Evolutionary conservation across 2,113 vertebrate species (phyloP).

Genomic region (Eleginops maclovinus): DNA sequence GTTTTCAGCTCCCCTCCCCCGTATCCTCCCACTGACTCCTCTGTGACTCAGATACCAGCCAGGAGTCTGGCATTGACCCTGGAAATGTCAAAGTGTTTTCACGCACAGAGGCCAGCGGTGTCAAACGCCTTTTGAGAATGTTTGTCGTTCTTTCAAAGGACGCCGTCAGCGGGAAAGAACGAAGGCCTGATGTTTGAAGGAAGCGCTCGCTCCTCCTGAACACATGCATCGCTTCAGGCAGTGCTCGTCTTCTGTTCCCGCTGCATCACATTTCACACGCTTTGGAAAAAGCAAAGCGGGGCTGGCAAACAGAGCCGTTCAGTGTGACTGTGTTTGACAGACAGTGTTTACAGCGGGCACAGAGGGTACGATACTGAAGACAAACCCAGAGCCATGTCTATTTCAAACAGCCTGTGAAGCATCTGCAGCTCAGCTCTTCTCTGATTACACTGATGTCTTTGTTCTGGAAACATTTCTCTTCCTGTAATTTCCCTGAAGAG

Average conservation of each 20-base stretch:
- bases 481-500: conserved; percentile 39
- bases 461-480: conserved; percentile 18
- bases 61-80: conserved; percentile 37
- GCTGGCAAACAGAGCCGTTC: conserved; percentile 44
- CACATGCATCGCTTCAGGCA: conserved; percentile 55
- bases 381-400: background rate
- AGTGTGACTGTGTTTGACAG: conserved; percentile 41
- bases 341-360: conserved; percentile 19
- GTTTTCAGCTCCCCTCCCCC: conserved; percentile 1
- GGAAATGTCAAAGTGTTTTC: conserved; percentile 44
- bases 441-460: conserved; percentile 9
- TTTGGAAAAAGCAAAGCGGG: conserved; percentile 38
- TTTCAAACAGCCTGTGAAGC: conserved; percentile 13
- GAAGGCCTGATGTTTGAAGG: conserved; percentile 39
- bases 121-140: conserved; percentile 11
- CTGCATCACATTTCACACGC: conserved; percentile 22
- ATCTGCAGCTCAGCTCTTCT: conserved; percentile 18
- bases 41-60: conserved; percentile 24
- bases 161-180: conserved; percentile 14
- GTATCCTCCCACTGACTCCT: conserved; percentile 8
- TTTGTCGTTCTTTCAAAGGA: conserved; percentile 31
- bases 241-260: conserved; percentile 37
- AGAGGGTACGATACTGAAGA: conserved; percentile 6
- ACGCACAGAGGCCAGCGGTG: conserved; percentile 16
- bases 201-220: background rate